Conservation (phyloP, 2,797 vertebrate species). For the Anisognathus igniventris region DNA sequence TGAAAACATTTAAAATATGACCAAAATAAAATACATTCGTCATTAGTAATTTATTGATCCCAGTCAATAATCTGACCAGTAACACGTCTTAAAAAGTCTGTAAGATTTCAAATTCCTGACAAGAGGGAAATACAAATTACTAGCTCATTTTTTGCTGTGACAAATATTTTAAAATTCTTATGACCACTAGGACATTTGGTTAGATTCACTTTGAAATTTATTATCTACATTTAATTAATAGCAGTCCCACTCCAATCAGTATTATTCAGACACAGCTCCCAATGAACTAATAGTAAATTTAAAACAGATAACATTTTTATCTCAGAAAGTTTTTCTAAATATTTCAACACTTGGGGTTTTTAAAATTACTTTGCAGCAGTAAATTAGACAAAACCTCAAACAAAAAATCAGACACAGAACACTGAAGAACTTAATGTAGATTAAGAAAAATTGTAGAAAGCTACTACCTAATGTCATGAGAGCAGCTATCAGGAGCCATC, state of each 20-base stretch:
- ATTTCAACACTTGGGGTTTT: accelerated
- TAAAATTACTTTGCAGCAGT: background rate
- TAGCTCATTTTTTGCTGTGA: background rate
- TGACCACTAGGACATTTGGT: background rate
- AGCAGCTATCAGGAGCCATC: constrained; percentile 87
- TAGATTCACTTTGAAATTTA: background rate
- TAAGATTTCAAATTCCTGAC: background rate
- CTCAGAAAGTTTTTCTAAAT: background rate
- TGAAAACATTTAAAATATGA: background rate
- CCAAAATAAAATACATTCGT: background rate
- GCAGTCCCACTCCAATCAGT: accelerated
- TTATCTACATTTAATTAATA: background rate
- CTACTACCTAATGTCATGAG: constrained; percentile 86
- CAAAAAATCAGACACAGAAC: background rate
- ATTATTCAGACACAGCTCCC: background rate
- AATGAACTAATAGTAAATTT: background rate
- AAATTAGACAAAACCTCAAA: background rate
- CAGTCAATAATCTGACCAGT: background rate
- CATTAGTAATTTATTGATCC: background rate
- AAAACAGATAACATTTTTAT: background rate
- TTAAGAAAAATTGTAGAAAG: background rate
- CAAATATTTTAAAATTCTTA: background rate
- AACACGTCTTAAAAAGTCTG: background rate
- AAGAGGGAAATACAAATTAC: background rate
- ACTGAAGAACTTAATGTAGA: background rate